Conservation (phyloP, 2,888 invertebrate genomes). For the Epistrophe eligans region DNA sequence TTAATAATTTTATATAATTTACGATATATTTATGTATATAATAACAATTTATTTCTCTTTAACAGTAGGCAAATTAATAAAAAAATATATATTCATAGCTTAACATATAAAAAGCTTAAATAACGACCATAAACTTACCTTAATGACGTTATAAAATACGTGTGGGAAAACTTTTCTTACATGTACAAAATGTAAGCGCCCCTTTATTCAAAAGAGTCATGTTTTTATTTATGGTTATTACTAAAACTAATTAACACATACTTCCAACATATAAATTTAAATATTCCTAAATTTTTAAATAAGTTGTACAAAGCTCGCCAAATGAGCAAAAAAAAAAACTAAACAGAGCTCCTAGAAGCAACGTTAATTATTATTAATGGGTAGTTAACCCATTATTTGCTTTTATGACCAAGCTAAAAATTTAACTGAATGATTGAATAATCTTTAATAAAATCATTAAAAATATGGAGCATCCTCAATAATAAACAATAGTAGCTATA, state of each 20-base stretch:
- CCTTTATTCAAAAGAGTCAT: not conserved
- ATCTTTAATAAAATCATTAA: not conserved
- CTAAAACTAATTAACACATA: constrained; percentile 3
- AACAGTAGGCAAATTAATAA: too few species aligned
- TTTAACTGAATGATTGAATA: constrained; percentile 5
- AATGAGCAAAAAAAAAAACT: not conserved
- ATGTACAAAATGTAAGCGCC: not conserved
- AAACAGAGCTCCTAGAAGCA: not conserved
- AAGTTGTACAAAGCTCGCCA: not conserved
- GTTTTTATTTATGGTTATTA: not conserved
- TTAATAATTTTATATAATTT: too few species aligned
- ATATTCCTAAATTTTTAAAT: not conserved
- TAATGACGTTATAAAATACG: not conserved
- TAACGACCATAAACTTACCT: not conserved
- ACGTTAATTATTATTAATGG: constrained; percentile 1
- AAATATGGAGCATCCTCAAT: constrained; percentile 52
- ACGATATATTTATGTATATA: too few species aligned
- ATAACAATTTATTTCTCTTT: too few species aligned
- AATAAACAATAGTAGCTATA: not conserved
- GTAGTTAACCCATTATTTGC: not conserved
- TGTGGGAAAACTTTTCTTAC: not conserved
- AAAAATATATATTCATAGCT: not conserved
- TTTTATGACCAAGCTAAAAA: not conserved
- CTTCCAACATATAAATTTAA: not conserved
- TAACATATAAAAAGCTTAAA: not conserved